Conservation (phyloP, 1,140 invertebrate species). For the silkworm (Bombyx mori) region ASM3026992v2 NC_085128.1:5755001-5755500, state of each 20-base stretch:
- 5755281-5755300: background rate
- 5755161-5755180: background rate
- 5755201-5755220: no score
- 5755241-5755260: no score
- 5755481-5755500: slow-evolving; percentile 60
- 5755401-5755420: slow-evolving; percentile 9
- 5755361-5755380: background rate
- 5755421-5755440: slow-evolving; percentile 68
- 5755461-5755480: slow-evolving; percentile 51
- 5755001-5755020: slow-evolving; percentile 62
- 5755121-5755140: background rate
- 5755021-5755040: slow-evolving; percentile 72
- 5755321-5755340: background rate
- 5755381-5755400: slow-evolving; percentile 14
- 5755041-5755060: slow-evolving; percentile 71
- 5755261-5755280: no score
- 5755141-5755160: background rate
- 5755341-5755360: background rate
- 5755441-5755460: slow-evolving; percentile 71
- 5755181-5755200: background rate
- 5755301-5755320: background rate
- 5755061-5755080: slow-evolving; percentile 68
- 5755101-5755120: slow-evolving; percentile 25
- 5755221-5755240: no score
- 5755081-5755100: slow-evolving; percentile 38